These are phyloP conservation scores for Punctoribates punctum DNA, from an alignment of 2,888 invertebrate species.

Conservation along the genomic window DNA sequence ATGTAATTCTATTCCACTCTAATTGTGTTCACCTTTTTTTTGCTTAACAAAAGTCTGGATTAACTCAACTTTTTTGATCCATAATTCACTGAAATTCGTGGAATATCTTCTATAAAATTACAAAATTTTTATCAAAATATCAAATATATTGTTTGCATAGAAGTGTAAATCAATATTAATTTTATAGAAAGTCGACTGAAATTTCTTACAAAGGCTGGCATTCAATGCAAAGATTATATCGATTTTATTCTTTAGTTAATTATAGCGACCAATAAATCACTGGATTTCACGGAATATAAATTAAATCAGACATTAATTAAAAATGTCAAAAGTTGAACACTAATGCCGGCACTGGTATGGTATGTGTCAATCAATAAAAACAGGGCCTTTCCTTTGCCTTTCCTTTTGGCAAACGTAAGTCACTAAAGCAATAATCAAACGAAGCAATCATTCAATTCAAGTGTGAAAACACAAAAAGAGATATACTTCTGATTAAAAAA, in stretches of 20 bases:
- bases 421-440: constrained; percentile 9
- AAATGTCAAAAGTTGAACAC: not conserved
- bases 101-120: not conserved
- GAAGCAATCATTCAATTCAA: constrained; percentile 2
- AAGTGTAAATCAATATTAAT: constrained; percentile 6
- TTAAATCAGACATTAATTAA: constrained; percentile 18
- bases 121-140: constrained; percentile 3
- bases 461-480: constrained; percentile 15
- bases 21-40: not conserved
- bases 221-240: not conserved
- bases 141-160: not conserved
- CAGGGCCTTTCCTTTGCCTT: not conserved
- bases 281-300: not conserved
- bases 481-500: not conserved
- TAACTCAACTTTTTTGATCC: not conserved
- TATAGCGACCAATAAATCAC: constrained; percentile 7
- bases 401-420: not conserved
- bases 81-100: not conserved
- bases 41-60: not conserved
- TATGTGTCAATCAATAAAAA: constrained; percentile 9
- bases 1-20: not conserved
- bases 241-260: constrained; percentile 7
- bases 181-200: not conserved
- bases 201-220: not conserved
- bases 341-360: not conserved